These are phyloP conservation scores for Hippoglossus stenolepis DNA, from an alignment of 2,113 vertebrate species.

Conservation along the genomic window DNA sequence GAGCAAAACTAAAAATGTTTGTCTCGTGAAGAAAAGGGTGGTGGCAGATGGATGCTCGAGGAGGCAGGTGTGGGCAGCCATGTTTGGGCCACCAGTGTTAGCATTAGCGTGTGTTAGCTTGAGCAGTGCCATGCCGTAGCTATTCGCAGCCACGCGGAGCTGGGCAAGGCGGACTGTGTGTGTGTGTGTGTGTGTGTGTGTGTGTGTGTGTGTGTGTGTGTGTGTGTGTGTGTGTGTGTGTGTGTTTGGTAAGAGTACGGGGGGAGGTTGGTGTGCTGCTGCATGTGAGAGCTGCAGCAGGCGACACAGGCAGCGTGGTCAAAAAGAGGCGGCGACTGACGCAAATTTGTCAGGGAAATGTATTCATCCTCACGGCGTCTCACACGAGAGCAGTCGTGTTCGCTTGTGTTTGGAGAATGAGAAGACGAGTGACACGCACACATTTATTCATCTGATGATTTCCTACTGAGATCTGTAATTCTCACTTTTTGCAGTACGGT, in stretches of 20 bases:
- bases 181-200: conserved; percentile 1
- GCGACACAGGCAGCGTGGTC: conserved; percentile 25
- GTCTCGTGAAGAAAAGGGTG: background rate
- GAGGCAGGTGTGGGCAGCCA: conserved; percentile 62
- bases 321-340: conserved; percentile 39
- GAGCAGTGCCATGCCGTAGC: conserved; percentile 45
- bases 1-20: background rate
- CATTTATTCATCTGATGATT: conserved; percentile 15
- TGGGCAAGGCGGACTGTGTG: conserved; percentile 19
- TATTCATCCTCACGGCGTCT: conserved; percentile 6
- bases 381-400: conserved; percentile 1
- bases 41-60: background rate
- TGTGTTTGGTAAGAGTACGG: background rate
- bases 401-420: background rate
- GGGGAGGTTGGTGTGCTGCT: background rate
- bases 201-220: too few relatives aligned
- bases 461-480: conserved; percentile 15
- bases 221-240: too few relatives aligned
- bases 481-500: conserved; percentile 9
- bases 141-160: conserved; percentile 20
- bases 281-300: conserved; percentile 42
- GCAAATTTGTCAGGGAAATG: conserved; percentile 40
- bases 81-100: conserved; percentile 47
- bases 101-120: conserved; percentile 53
- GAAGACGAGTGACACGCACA: conserved; percentile 17